Evolutionary conservation across 2,888 invertebrate genomes (phyloP).

Genomic region (Ectemnius lituratus): DNA sequence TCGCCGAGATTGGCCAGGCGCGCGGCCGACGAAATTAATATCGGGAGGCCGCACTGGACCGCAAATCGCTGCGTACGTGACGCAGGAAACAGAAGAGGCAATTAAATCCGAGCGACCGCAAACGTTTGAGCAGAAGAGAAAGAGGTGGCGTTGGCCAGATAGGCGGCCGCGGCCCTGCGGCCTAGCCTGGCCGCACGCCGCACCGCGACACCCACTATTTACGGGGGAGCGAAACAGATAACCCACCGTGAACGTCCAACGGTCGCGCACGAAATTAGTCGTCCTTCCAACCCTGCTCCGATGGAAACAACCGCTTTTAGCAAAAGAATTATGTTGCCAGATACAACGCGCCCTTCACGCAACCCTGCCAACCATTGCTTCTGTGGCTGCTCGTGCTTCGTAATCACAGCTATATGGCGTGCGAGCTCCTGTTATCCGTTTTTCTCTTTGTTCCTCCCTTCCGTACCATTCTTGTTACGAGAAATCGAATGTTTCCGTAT

Average conservation of each 20-base stretch:
- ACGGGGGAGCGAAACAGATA: slow-evolving; percentile 61
- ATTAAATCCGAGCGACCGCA: slow-evolving; percentile 61
- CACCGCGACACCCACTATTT: slow-evolving; percentile 54
- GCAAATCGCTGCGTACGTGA: slow-evolving; percentile 59
- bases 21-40: slow-evolving; percentile 58
- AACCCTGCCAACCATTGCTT: neutral
- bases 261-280: slow-evolving; percentile 52
- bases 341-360: slow-evolving; percentile 17
- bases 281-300: slow-evolving; percentile 4
- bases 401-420: too few species aligned
- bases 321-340: slow-evolving; percentile 38
- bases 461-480: too few species aligned
- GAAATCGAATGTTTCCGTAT: too few species aligned
- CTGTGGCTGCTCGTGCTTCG: too few species aligned
- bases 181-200: slow-evolving; percentile 43
- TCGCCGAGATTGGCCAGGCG: slow-evolving; percentile 37
- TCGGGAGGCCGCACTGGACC: slow-evolving; percentile 49
- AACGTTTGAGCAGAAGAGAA: slow-evolving; percentile 56
- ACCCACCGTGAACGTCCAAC: slow-evolving; percentile 53
- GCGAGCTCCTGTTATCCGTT: too few species aligned
- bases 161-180: slow-evolving; percentile 47
- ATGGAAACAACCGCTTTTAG: slow-evolving; percentile 14
- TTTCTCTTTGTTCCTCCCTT: too few species aligned
- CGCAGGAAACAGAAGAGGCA: slow-evolving; percentile 64
- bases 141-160: slow-evolving; percentile 59